Evolutionary conservation across 1,140 invertebrate genomes (phyloP).

Genomic region (Cyclargus thomasi): DNA sequence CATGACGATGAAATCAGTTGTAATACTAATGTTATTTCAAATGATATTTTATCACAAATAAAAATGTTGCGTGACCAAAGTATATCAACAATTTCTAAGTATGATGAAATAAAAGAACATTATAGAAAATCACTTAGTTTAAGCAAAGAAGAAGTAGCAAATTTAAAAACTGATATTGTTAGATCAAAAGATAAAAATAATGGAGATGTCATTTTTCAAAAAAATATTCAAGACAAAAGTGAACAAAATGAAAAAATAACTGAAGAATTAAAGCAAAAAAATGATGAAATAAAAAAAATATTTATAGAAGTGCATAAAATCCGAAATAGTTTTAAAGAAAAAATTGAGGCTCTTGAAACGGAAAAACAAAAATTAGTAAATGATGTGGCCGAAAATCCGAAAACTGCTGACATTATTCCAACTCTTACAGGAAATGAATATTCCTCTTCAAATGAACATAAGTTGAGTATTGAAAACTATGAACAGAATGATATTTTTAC

Average conservation of each 20-base stretch:
- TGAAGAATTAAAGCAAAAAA: constrained; percentile 38
- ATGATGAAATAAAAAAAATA: constrained; percentile 38
- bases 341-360: constrained; percentile 36
- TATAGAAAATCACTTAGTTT: neutral
- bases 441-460: neutral
- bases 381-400: neutral
- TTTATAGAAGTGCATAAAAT: constrained; percentile 35
- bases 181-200: constrained; percentile 29
- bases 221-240: constrained; percentile 47
- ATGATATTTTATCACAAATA: neutral
- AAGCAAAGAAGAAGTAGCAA: neutral
- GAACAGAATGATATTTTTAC: constrained; percentile 30
- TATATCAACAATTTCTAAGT: neutral
- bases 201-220: constrained; percentile 43
- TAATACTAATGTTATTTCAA: neutral
- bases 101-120: neutral
- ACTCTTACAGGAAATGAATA: neutral
- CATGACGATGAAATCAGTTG: neutral
- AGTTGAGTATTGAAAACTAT: neutral
- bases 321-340: constrained; percentile 35
- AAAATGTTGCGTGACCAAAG: neutral
- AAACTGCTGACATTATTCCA: neutral
- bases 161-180: neutral
- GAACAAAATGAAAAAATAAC: constrained; percentile 47
- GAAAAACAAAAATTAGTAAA: constrained; percentile 34